Evolutionary conservation across 2,888 invertebrate species (phyloP).

Genomic region (Pterostichus madidus): DNA sequence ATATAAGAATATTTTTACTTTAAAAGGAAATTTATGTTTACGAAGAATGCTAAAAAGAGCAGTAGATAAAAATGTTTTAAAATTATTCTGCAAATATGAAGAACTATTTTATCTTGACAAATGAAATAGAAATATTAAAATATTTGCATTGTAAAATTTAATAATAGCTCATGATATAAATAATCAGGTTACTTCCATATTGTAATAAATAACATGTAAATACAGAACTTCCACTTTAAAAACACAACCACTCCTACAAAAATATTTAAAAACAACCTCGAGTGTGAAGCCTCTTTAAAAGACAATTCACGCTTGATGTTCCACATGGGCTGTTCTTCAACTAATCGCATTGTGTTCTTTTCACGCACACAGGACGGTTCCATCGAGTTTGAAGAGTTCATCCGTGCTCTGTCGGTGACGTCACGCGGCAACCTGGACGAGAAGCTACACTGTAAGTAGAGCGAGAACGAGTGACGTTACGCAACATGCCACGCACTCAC

Average conservation of each 20-base stretch:
- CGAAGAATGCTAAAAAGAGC: no score
- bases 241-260: not conserved
- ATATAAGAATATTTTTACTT: no score
- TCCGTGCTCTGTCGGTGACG: constrained; percentile 98
- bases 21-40: no score
- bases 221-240: not conserved
- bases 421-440: constrained; percentile 99
- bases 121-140: no score
- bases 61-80: not conserved
- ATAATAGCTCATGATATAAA: not conserved
- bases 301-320: constrained; percentile 6
- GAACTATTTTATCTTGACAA: not conserved
- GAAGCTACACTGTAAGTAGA: constrained; percentile 96
- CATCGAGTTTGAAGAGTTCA: constrained; percentile 99
- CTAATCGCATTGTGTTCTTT: constrained; percentile 54
- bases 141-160: no score
- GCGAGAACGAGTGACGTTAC: not conserved
- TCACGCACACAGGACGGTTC: constrained; percentile 90
- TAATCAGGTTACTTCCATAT: not conserved
- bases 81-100: no score
- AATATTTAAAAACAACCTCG: constrained; percentile 1
- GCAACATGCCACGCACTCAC: no score
- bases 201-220: not conserved
- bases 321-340: not conserved
- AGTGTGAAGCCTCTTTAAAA: not conserved